Percentiles rank a stretch among this genome's conserved stretches.
phyloP scores from a whole-genome alignment of 2,888 invertebrate species.

The Ochropacha duplaris region DNA sequence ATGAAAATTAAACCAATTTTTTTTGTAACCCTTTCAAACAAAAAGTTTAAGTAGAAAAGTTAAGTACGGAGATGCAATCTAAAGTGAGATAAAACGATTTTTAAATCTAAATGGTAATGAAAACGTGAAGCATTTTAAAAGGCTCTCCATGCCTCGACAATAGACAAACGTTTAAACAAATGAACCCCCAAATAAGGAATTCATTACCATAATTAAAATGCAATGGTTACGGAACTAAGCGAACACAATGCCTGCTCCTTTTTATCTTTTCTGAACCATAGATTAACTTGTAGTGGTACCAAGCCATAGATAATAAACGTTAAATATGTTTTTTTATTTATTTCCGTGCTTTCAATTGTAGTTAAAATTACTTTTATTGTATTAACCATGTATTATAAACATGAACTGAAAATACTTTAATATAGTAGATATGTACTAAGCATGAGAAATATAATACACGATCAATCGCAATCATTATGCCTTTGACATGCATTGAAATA shows the following conservation, averaged over 20 bases:
- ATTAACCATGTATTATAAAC: no score
- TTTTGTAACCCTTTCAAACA: background rate
- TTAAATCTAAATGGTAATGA: constrained; percentile 50
- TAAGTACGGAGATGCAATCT: background rate
- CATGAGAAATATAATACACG: background rate
- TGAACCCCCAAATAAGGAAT: constrained; percentile 45
- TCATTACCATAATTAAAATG: constrained; percentile 48
- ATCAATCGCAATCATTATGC: constrained; percentile 1
- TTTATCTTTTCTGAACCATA: background rate
- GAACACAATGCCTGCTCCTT: background rate
- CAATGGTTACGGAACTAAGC: constrained; percentile 1
- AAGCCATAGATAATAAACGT: background rate
- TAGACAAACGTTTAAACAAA: constrained; percentile 40
- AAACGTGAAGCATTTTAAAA: background rate
- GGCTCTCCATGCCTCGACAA: constrained; percentile 17
- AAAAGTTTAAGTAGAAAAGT: background rate
- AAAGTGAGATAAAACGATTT: constrained; percentile 35
- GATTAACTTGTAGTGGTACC: background rate
- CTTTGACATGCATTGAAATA: constrained; percentile 26
- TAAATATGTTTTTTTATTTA: background rate
- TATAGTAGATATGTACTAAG: background rate
- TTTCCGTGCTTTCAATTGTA: background rate
- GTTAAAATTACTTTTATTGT: background rate
- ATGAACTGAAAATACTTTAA: no score
- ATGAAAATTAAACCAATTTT: background rate